Conservation (phyloP, 2,797 vertebrate genomes). For the Malurus leucopterus region DNA sequence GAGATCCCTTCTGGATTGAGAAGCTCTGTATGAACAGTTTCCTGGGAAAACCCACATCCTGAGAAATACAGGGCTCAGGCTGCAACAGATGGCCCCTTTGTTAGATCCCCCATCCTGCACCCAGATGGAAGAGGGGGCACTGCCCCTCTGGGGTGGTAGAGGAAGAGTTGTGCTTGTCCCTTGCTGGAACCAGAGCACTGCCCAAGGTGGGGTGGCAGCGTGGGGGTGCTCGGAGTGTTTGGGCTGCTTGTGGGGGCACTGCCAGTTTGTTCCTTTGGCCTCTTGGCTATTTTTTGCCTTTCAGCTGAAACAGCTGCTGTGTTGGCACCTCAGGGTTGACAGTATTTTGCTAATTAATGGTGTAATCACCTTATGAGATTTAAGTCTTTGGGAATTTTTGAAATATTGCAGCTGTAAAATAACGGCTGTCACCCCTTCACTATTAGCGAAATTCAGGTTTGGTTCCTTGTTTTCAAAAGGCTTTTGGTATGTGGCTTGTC, state of each 20-base stretch:
- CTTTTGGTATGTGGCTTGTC: neutral
- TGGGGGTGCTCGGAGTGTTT: neutral
- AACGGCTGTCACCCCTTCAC: neutral
- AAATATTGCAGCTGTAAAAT: neutral
- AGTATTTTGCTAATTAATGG: neutral
- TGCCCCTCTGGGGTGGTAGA: neutral
- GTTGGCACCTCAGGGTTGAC: neutral
- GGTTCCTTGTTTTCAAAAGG: neutral
- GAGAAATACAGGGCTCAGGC: neutral
- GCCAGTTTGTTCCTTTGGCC: neutral
- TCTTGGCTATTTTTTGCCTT: neutral
- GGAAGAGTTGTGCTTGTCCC: neutral
- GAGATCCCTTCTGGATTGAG: neutral
- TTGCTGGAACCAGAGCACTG: neutral
- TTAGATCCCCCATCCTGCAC: neutral
- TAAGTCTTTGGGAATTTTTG: neutral
- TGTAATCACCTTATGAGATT: neutral
- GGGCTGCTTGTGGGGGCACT: neutral
- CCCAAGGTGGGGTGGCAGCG: accelerated
- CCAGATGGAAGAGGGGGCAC: neutral
- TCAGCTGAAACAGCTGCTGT: neutral
- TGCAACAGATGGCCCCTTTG: neutral
- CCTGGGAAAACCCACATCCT: neutral
- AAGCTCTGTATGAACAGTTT: neutral
- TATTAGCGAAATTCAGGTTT: neutral